Percentiles rank a stretch among this genome's conserved stretches.
Conservation (phyloP, 1,140 invertebrate genomes). For the Calliphora vicina region DNA sequence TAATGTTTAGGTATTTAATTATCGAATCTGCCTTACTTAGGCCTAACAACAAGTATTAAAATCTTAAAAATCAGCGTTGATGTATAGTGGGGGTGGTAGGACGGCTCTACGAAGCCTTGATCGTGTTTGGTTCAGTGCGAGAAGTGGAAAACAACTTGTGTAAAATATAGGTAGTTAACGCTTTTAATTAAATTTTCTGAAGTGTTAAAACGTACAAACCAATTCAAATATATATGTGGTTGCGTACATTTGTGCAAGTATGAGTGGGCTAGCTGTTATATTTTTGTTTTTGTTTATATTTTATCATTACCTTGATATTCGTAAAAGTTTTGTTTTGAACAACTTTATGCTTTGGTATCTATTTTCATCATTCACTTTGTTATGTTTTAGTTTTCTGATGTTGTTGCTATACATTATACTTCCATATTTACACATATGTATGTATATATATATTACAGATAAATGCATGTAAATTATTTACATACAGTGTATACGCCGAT, state of each 20-base stretch:
- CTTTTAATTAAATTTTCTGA: background rate
- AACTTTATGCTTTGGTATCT: background rate
- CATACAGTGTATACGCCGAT: background rate
- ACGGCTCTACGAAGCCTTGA: no score
- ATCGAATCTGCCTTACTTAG: no score
- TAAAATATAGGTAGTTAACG: no score
- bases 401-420: background rate
- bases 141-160: no score
- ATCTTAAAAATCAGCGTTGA: no score
- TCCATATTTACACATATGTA: background rate
- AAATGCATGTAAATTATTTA: background rate
- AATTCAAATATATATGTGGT: background rate
- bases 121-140: no score
- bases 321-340: slow-evolving; percentile 13
- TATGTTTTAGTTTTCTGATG: background rate
- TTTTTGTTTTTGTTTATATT: slow-evolving; percentile 8
- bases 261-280: background rate
- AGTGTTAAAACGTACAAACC: background rate
- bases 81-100: no score
- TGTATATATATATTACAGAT: no score
- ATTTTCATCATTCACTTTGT: background rate
- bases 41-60: no score
- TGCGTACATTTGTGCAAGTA: background rate
- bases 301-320: background rate
- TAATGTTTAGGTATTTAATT: no score